Base-by-base conservation (phyloP, 2,888 invertebrate genomes). In the Caenorhabditis becei region DNA sequence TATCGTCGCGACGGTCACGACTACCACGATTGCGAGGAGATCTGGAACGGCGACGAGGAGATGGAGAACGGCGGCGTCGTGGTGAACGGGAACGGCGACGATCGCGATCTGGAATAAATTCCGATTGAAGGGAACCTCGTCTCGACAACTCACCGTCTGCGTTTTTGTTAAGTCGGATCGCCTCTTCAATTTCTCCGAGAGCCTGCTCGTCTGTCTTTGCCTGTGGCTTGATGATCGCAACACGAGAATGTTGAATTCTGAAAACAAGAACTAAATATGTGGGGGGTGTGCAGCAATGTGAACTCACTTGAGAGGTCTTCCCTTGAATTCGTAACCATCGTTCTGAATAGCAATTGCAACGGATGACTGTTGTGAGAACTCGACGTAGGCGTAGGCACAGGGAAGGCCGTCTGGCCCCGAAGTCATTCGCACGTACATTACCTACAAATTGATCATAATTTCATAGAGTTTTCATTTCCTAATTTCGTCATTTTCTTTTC, bases 161-260 rank as follows among this genome's bases (percentile, higher is more conserved):
- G 16, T 37, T 74, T 58, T 80, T 77, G 28, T 82, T 83, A 26
- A 97, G 93, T 56, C 96, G 95, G 96, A 99, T 97, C 0, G 97
- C 97, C 92, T 97, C 97, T 92, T 97, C 97, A 71, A 97, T 96
- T 92, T 97, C 97, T 54, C 95, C 94, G 90, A 97, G 96, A 0
- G 97, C 97, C 1, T 96, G 96, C 91, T 97, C 96, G 91, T 96
- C 96, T 86, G 96, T 96, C 92, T 97, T 97, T 0, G 96, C 95
- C 91, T 96, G 96, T 0, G 97, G 97, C 79, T 93, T 92, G 1
- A 94, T 94, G 82, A 97, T 96, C 0, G 96, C 95, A 91, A 96
- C 96, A 1, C 95, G 96, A 0, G 97, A 95, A 92, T 98, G 98
- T 87, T 94, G 94, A 10, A 98, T 94, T 88, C 93, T 92, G 86